Base-by-base conservation (phyloP, 2,888 invertebrate genomes). In the Lepetodrilus schrolli region DNA sequence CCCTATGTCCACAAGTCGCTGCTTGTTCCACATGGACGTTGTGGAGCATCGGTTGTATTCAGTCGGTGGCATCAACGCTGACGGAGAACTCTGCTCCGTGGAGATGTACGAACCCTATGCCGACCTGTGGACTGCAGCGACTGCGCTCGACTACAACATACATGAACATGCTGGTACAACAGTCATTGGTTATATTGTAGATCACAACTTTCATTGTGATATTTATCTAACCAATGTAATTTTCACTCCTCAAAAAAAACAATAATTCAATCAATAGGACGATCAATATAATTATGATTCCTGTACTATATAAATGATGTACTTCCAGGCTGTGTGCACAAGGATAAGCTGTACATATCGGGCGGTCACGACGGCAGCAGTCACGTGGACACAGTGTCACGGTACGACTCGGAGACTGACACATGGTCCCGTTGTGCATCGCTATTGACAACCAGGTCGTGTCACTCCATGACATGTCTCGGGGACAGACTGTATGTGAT, bases 101-200 rank as follows among this genome's bases (percentile, higher is more conserved):
- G 84, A 84, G 58, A 23, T 75, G 10, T 84, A 83, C 68, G 51
- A 77, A 20, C 78, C 80, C 2, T n/a, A 36, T 8, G 58, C 68
- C n/a, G 80, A 83, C 71, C 47, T 36, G 38, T 84, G 84, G 84
- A 43, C 74, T 13, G 47, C 73, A 30, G 73, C 75, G n/a, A 68
- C 76, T 4, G 47, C 75, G 13, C 70, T 83, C 8, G 58, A 65
- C 4, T 65, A 66, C 51, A 74, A 73, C n/a, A 76, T 83, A n/a
- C 83, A 83, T 72, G 83, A 83, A 72, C 84, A 82, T 75, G 81
- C 84, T 74, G 84, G 84, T 82, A 49, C 43, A 43, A 17, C n/a
- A n/a, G n/a, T n/a, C n/a, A n/a, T n/a, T n/a, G n/a, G n/a, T n/a
- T n/a, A n/a, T n/a, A n/a, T n/a, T n/a, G n/a, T n/a, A n/a, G n/a